Evolutionary conservation across 2,888 invertebrate species (phyloP), one percentile per base, ranked within the genome.

Genomic region (Euspilapteryx auroguttella): DNA sequence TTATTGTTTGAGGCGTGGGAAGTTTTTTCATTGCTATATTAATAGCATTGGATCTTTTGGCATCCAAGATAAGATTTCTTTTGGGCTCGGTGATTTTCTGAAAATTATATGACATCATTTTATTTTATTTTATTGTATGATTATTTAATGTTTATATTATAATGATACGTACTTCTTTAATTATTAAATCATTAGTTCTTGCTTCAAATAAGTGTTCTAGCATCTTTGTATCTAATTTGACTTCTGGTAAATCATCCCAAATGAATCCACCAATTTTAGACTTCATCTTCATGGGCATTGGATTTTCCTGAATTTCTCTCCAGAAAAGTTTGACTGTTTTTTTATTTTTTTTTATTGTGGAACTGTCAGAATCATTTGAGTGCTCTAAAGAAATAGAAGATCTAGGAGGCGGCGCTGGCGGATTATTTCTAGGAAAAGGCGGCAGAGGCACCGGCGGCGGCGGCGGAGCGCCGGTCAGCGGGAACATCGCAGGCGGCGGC

Each of bases 1-100:
- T 98, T 37, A 99, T 99, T 5, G 97, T 94, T 38, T 96, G 83
- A 0, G 97, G 94, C 1, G 97, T 97, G 2, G 99, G 99, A 37
- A 99, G 76, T 57, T 97, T 98, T 12, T 98, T 99, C 88, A 99
- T 91, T 10, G 97, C 97, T 45, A 99, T 99, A 59, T 99, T 99
- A 43, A 99, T 99, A 23, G 96, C 97, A 62, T 99, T 99, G 5
- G 99, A 99, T 38, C 99, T 81, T 59, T 98, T 99, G 25, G 95
- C 89, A 61, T 96, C 95, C 62, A 99, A 75, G 22, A 99, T 96
- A 31, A 96, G 41, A 43, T 69, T 69, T 42, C 62, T 58, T 51
- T 75, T 75, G 50, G 73, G 75, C 47, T 75, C 75, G 56, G 63
- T 58, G 40, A 73, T 37, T 49, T 73, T 75, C 73, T 75, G 42